Percentiles rank a stretch among this genome's conserved stretches.
phyloP scores from a whole-genome alignment of 2,113 vertebrate genomes.

The Podarcis muralis region DNA sequence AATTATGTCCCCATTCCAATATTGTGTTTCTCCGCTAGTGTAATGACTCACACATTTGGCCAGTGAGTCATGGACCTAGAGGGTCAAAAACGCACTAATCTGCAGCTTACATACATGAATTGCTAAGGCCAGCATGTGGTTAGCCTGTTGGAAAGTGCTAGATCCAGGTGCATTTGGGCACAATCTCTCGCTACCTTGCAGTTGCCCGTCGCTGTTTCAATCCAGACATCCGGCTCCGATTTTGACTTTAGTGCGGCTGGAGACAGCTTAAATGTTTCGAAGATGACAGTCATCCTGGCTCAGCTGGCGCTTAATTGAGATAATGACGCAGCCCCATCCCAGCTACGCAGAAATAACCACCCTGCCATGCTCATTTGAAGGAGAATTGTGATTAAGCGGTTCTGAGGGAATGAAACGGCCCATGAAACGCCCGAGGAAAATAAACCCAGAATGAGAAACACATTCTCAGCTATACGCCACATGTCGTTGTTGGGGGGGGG shows the following conservation, averaged over 20 bases:
- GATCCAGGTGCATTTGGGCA: not conserved
- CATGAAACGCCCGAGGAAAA: not conserved
- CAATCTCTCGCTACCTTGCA: not conserved
- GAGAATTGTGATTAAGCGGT: not conserved
- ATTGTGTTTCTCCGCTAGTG: too few species aligned
- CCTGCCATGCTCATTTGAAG: slow-evolving; percentile 11
- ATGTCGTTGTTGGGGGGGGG: not conserved
- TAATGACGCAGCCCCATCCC: slow-evolving; percentile 11
- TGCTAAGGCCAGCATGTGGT: too few species aligned
- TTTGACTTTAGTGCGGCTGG: not conserved
- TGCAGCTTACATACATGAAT: not conserved
- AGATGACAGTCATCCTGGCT: slow-evolving; percentile 9
- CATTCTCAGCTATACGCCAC: not conserved
- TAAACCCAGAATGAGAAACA: not conserved
- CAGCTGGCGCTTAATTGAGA: slow-evolving; percentile 21
- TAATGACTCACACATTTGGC: too few species aligned
- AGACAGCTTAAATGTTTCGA: not conserved
- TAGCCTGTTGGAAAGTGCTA: not conserved
- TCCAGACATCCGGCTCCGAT: not conserved
- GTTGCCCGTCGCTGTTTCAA: not conserved
- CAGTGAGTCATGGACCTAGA: not conserved
- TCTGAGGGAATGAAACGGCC: not conserved
- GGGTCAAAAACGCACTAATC: not conserved
- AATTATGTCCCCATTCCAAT: too few species aligned
- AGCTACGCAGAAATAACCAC: not conserved